phyloP scores from a whole-genome alignment of 2,888 invertebrate species.

The Amaurobius ferox region DNA sequence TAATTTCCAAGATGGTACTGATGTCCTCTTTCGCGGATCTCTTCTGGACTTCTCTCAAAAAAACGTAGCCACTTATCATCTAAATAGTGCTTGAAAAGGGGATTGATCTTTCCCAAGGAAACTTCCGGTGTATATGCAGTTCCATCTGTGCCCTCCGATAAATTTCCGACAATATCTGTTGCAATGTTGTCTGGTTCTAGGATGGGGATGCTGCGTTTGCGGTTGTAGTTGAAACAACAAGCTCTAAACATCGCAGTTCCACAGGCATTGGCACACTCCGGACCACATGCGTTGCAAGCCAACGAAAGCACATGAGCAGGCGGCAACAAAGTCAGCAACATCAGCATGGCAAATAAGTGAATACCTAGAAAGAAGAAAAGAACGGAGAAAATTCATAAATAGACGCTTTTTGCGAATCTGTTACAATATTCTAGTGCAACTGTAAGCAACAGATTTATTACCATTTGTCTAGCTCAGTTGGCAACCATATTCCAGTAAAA shows the following conservation, averaged over 20 bases:
- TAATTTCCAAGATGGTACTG: slow-evolving; percentile 11
- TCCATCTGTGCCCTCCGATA: slow-evolving; percentile 36
- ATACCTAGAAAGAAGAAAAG: slow-evolving; percentile 23
- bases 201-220: slow-evolving; percentile 78
- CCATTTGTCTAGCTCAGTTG: too few relatives aligned
- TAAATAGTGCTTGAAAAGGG: slow-evolving; percentile 4
- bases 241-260: slow-evolving; percentile 84
- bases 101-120: not conserved
- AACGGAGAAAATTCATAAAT: too few relatives aligned
- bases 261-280: slow-evolving; percentile 79
- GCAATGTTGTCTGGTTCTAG: slow-evolving; percentile 14
- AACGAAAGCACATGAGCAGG: slow-evolving; percentile 57
- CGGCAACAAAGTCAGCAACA: slow-evolving; percentile 55
- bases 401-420: too few relatives aligned
- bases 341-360: slow-evolving; percentile 48
- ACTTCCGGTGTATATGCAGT: not conserved
- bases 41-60: slow-evolving; percentile 19
- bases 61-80: slow-evolving; percentile 27
- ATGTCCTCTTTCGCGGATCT: not conserved
- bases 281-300: slow-evolving; percentile 71
- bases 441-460: too few relatives aligned
- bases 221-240: slow-evolving; percentile 85
- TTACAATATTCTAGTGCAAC: too few relatives aligned
- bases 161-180: slow-evolving; percentile 23
- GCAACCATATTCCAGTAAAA: too few relatives aligned